A percentile compares a stretch with the other conserved stretches of the same genome.
phyloP scores from a whole-genome alignment of 2,113 vertebrate genomes.

The Tinamus guttatus region DNA sequence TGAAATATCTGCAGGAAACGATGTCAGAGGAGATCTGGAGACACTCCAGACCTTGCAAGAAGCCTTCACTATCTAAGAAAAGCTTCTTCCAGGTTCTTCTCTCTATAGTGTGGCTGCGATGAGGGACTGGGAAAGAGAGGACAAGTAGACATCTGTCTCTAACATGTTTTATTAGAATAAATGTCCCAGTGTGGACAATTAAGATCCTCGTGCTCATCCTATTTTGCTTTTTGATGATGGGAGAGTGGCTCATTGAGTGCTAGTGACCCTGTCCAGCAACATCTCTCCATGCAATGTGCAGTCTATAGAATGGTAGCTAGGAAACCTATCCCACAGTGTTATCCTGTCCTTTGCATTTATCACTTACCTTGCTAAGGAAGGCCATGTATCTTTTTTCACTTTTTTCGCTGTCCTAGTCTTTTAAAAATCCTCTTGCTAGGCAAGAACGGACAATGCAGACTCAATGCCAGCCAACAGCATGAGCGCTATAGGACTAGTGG shows the following conservation, averaged over 20 bases:
- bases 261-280: not conserved
- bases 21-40: not conserved
- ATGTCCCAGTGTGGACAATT: not conserved
- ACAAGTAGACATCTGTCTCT: not conserved
- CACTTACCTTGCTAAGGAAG: not conserved
- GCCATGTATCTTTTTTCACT: not conserved
- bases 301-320: not conserved
- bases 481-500: not conserved
- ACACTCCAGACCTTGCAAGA: not conserved
- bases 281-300: not conserved
- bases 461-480: not conserved
- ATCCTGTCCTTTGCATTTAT: not conserved
- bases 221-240: not conserved
- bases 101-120: not conserved
- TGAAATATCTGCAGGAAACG: not conserved
- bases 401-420: rapidly evolving
- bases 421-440: not conserved
- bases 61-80: not conserved
- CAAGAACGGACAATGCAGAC: not conserved
- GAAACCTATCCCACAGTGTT: not conserved
- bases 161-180: not conserved
- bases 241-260: not conserved
- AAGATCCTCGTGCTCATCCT: not conserved
- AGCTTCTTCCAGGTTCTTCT: not conserved
- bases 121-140: not conserved